Percentiles rank a stretch among this genome's conserved stretches.
These are phyloP conservation scores for Gallinago stenura DNA, from an alignment of 2,797 vertebrate species.

Conservation along the genomic window DNA sequence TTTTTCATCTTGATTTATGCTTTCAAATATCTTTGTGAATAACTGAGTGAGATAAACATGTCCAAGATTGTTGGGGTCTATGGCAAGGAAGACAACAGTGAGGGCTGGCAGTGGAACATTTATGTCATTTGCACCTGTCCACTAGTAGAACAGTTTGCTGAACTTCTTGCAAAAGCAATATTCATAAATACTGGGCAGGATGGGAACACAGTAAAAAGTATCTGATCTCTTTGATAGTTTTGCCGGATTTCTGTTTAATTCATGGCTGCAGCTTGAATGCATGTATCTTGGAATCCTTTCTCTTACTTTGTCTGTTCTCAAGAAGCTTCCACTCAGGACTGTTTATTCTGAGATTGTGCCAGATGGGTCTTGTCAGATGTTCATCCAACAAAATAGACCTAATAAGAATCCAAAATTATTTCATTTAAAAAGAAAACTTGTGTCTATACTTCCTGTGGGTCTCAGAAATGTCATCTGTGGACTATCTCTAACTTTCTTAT, in stretches of 20 bases:
- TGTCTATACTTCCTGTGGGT: not conserved
- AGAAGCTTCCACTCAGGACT: not conserved
- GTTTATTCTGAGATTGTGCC: conserved; percentile 32
- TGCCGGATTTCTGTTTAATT: not conserved
- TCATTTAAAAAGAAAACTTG: not conserved
- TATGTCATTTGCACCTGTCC: not conserved
- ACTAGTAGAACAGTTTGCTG: not conserved
- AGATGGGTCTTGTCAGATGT: conserved; percentile 3
- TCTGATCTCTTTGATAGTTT: not conserved
- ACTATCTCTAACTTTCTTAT: not conserved
- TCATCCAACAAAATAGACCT: conserved; percentile 33
- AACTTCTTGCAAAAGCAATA: not conserved
- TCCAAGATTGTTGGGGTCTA: not conserved
- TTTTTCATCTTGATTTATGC: not conserved
- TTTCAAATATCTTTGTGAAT: not conserved
- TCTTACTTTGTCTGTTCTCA: not conserved
- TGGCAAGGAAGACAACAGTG: not conserved
- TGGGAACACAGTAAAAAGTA: not conserved
- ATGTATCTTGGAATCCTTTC: not conserved
- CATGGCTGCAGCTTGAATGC: not conserved
- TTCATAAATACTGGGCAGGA: not conserved
- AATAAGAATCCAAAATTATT: conserved; percentile 21
- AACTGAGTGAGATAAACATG: not conserved
- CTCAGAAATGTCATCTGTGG: not conserved
- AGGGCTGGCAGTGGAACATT: not conserved